A percentile compares a stretch with the other conserved stretches of the same genome.
phyloP scores from a whole-genome alignment of 2,888 invertebrate genomes.

The Lycophotia porphyrea region DNA sequence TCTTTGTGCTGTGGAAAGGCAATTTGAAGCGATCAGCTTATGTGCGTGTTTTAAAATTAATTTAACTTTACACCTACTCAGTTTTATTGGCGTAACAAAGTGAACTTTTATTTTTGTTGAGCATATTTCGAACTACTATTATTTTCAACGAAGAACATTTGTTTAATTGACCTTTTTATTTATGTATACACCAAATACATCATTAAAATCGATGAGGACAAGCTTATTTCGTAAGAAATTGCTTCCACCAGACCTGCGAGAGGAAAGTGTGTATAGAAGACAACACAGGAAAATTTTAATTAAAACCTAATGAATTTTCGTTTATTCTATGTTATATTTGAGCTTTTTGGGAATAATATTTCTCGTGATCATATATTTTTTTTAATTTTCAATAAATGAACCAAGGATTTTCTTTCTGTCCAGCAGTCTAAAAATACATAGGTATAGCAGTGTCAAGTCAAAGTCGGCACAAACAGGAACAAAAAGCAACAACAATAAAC shows the following conservation, averaged over 20 bases:
- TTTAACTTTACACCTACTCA: constrained; percentile 66
- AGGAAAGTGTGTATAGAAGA: too few species aligned
- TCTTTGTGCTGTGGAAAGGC: constrained; percentile 68
- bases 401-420: neutral
- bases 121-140: neutral
- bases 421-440: neutral
- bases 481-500: constrained; percentile 27
- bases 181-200: neutral
- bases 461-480: neutral
- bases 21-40: constrained; percentile 71
- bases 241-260: too few species aligned
- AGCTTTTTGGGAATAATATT: neutral
- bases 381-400: neutral
- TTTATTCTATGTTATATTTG: neutral
- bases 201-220: neutral
- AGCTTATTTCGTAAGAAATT: neutral
- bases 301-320: neutral
- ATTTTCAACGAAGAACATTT: neutral
- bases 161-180: too few species aligned
- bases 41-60: constrained; percentile 67
- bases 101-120: constrained; percentile 32
- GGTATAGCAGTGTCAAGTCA: neutral
- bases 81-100: constrained; percentile 47
- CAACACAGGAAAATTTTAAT: too few species aligned
- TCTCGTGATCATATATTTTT: neutral